Evolutionary conservation across 1,140 invertebrate species (phyloP).

Genomic region (Bombus breviceps): DNA sequence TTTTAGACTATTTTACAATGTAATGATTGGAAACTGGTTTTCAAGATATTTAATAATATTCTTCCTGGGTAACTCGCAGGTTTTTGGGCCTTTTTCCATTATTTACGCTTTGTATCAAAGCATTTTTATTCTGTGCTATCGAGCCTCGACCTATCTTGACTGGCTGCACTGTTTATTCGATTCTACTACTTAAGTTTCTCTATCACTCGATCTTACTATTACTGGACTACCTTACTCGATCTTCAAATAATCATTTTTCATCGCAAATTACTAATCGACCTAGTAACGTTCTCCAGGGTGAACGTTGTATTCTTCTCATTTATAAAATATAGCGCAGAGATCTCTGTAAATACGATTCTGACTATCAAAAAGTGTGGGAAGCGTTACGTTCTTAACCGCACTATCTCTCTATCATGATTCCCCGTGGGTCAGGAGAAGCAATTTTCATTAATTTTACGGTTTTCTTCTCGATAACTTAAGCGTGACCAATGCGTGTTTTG

Average conservation of each 20-base stretch:
- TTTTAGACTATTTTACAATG: background rate
- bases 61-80: conserved; percentile 58
- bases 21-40: conserved; percentile 35
- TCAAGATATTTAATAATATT: conserved; percentile 14
- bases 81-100: conserved; percentile 56
- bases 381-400: background rate
- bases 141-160: conserved; percentile 71
- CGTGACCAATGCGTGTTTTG: conserved; percentile 34
- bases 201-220: conserved; percentile 37
- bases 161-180: conserved; percentile 63
- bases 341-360: conserved; percentile 50
- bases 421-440: conserved; percentile 26
- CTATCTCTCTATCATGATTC: background rate
- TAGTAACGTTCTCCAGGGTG: conserved; percentile 3
- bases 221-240: conserved; percentile 14
- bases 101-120: conserved; percentile 70
- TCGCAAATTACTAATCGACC: conserved; percentile 44
- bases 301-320: background rate
- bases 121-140: conserved; percentile 77
- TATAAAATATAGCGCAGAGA: background rate
- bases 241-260: conserved; percentile 50
- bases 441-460: conserved; percentile 58
- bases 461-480: conserved; percentile 41
- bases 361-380: background rate
- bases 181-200: background rate